Evolutionary conservation across 2,797 vertebrate species (phyloP), one percentile per base, ranked within the genome.

Genomic region (Mustela erminea): DNA sequence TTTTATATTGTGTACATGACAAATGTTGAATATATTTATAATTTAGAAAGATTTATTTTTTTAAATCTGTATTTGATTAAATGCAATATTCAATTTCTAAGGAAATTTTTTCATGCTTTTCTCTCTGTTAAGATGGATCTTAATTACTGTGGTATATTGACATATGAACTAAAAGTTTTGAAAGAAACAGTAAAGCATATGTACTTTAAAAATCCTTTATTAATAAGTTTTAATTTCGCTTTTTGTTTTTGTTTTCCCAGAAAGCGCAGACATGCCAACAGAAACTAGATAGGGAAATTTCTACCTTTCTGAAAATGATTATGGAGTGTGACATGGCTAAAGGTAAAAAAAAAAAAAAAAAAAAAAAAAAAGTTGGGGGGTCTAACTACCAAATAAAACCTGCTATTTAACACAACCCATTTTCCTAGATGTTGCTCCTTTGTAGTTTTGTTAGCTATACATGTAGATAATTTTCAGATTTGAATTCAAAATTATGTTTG

Each of bases 231-330:
- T 93, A 92, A 96, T n/a, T 94, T 98, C 94, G 74, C 93, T 91
- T 97, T 77, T 87, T 84, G 93, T 70, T 56, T 93, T 21, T 95
- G 97, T 96, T 96, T 90, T 98, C 98, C 58, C 99, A 99, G 99
- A 99, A 98, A 96, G 99, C 99, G 6, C 99, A 99, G 93, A 83
- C 94, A 70, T 99, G 99, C 97, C 99, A 99, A 66, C 99, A 99
- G 96, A 99, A 98, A 97, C 97, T 99, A 95, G 99, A 99, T 91
- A 98, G 98, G 97, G 99, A 99, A 98, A 98, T 99, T 97, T 99
- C 99, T 96, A 99, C 95, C 97, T 99, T 99, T 98, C 98, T 99
- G 38, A 98, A 98, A 64, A 99, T 99, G 99, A 98, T 99, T 97
- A 99, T 99, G 98, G 99, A 99, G 86, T 98, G 98, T 82, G 98